Base-by-base conservation (phyloP, 1,140 invertebrate genomes). In the Lepidurus apus region DNA sequence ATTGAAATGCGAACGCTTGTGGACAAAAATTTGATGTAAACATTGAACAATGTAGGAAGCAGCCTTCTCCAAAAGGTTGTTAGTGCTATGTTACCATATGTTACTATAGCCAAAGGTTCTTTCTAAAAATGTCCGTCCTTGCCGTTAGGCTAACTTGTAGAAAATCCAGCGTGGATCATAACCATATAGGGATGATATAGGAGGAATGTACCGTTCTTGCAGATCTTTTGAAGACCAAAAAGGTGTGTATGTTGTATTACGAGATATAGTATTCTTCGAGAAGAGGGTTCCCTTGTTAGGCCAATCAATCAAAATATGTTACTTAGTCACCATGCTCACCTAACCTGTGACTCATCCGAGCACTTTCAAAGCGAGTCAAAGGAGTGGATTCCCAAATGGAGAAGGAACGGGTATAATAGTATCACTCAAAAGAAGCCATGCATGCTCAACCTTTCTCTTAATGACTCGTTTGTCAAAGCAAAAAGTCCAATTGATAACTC, bases 41-140 rank as follows among this genome's bases (percentile, higher is more conserved):
- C 53, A 65, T 17, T 13, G 21, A 65, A 65, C 53, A 65, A 65
- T 65, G n/a, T n/a, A 17, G n/a, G 53, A 65, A 65, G 53, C 21
- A 9, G 53, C 21, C 53, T 13, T 4, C 13, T 65, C 9, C 17
- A 65, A 47, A 47, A 65, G 53, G 53, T 21, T 65, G 21, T 65
- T 65, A 65, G 53, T 13, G 21, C 53, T n/a, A n/a, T n/a, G n/a
- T n/a, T n/a, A n/a, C n/a, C 53, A 65, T 65, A 65, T 65, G 53
- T 65, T 9, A 65, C 53, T 9, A 17, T 11, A 21, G 53, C 21
- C 17, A 65, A 65, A 21, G 53, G 53, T 65, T 21, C 21, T 65
- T 65, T 65, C 53, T 65, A 65, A 65, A 65, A 11, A 65, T 65
- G 53, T 65, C 13, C 53, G 53, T 65, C 53, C 53, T 65, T 65